A percentile compares a stretch with the other conserved stretches of the same genome.
These are phyloP conservation scores for Lasaia peninsularis DNA, from an alignment of 1,140 invertebrate species.

Conservation along the genomic window DNA sequence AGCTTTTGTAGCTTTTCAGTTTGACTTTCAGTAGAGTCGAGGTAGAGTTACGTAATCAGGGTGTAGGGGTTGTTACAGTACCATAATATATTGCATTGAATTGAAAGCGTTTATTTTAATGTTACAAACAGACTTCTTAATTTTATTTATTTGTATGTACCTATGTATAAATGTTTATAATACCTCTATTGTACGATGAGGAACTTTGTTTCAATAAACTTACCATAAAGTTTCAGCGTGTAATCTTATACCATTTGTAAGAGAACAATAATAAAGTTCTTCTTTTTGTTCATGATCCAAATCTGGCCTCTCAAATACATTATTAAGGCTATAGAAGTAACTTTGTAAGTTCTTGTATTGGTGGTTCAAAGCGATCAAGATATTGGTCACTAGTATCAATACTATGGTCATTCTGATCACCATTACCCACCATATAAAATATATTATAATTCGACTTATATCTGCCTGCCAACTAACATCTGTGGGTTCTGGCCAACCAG, in stretches of 20 bases:
- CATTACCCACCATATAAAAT: conserved; percentile 49
- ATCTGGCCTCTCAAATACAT: conserved; percentile 31
- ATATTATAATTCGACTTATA: conserved; percentile 28
- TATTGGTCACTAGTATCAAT: conserved; percentile 33
- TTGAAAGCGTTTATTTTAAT: no score
- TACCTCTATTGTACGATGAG: no score
- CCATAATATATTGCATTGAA: no score
- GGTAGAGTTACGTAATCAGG: no score
- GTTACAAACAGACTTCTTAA: no score
- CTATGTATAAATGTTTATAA: no score
- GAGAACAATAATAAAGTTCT: conserved; percentile 31
- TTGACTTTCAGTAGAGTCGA: no score
- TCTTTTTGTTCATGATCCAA: conserved; percentile 32
- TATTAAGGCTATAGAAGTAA: conserved; percentile 40
- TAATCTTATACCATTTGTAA: conserved; percentile 45
- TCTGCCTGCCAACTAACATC: conserved; percentile 29
- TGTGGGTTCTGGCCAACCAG: conserved; percentile 43
- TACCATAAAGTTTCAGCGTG: conserved; percentile 44
- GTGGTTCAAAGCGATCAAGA: conserved; percentile 34
- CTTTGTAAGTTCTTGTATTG: conserved; percentile 47
- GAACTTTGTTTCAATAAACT: no score
- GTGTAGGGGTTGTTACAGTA: no score
- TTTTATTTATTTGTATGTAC: no score
- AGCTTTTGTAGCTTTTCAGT: no score
- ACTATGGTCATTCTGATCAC: conserved; percentile 28